Conservation (phyloP, 1,140 invertebrate genomes). For the Tetranychus cinnabarinus region DNA sequence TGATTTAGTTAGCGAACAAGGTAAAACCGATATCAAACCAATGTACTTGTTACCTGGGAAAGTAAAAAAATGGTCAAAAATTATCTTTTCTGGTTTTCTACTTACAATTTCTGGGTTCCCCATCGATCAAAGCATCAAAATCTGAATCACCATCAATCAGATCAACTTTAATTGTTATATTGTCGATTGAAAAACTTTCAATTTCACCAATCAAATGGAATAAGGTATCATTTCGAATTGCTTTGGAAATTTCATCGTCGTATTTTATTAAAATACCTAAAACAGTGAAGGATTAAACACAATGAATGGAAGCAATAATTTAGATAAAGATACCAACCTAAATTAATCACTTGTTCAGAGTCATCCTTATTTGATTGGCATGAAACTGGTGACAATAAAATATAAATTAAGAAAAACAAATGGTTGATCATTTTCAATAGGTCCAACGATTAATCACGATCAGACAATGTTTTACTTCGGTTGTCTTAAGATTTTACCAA, state of each 20-base stretch:
- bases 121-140: background rate
- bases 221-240: background rate
- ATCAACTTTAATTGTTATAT: background rate
- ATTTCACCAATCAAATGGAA: background rate
- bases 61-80: background rate
- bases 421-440: too few species aligned
- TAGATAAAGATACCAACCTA: background rate
- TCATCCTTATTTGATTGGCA: too few species aligned
- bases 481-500: too few species aligned
- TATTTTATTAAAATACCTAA: background rate
- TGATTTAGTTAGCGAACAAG: background rate
- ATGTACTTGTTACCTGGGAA: constrained; percentile 1
- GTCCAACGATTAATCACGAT: too few species aligned
- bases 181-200: background rate
- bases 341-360: too few species aligned
- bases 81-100: background rate
- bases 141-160: background rate
- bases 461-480: too few species aligned
- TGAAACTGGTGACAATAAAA: too few species aligned
- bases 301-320: too few species aligned
- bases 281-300: background rate
- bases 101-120: constrained; percentile 1
- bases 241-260: background rate
- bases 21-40: background rate
- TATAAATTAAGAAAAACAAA: too few species aligned